These are phyloP conservation scores for Bothrops jararaca DNA, from an alignment of 2,113 vertebrate genomes.

Conservation along the genomic window DNA sequence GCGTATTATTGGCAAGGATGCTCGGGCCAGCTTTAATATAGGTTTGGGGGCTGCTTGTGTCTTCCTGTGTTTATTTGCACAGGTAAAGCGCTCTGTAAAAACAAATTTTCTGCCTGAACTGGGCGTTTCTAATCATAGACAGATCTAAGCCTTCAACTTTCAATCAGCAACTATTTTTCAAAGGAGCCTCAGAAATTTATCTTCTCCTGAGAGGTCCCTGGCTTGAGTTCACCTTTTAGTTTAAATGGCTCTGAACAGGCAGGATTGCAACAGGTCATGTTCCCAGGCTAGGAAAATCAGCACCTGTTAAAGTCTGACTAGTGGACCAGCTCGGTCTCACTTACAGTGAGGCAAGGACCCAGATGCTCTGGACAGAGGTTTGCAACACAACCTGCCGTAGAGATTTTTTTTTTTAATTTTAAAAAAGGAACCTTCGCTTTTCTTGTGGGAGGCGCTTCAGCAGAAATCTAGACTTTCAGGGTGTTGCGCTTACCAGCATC, in stretches of 20 bases:
- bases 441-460: constrained; percentile 30
- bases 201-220: neutral
- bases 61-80: neutral
- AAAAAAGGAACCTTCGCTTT: neutral
- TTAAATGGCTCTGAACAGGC: neutral
- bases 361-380: neutral
- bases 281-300: neutral
- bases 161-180: neutral
- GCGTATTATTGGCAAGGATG: neutral
- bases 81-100: neutral
- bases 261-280: neutral
- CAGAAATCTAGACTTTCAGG: constrained; percentile 31
- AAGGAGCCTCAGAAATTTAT: too few relatives aligned
- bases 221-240: neutral
- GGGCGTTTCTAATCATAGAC: neutral
- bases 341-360: neutral
- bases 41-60: neutral
- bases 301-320: neutral
- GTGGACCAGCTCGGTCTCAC: neutral
- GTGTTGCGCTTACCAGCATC: constrained; percentile 55
- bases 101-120: neutral
- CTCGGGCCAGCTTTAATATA: neutral
- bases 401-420: neutral
- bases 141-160: neutral
- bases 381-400: neutral